Percentiles rank a stretch among this genome's conserved stretches.
These are phyloP conservation scores for Diarsia rubi DNA, from an alignment of 2,888 invertebrate species.

Conservation along the genomic window DNA sequence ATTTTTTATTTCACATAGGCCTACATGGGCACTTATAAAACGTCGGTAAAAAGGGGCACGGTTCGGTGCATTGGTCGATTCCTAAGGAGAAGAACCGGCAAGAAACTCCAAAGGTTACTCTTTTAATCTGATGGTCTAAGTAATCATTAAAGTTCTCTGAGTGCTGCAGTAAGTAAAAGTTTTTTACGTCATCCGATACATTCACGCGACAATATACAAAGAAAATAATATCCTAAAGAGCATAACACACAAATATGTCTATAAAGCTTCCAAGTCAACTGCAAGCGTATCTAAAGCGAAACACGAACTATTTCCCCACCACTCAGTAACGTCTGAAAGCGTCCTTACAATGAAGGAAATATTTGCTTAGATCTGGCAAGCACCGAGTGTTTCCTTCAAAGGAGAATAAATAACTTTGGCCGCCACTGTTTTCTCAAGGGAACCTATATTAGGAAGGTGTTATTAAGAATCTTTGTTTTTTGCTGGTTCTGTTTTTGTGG, in stretches of 20 bases:
- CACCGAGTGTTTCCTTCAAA: constrained; percentile 66
- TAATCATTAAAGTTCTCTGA: too few relatives aligned
- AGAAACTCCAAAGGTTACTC: too few relatives aligned
- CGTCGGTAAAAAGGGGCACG: too few relatives aligned
- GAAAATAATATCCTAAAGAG: constrained; percentile 6
- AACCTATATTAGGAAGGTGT: constrained; percentile 62
- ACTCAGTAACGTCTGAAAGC: constrained; percentile 42
- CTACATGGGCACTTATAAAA: too few relatives aligned
- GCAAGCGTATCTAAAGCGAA: constrained; percentile 18
- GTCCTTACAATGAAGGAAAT: constrained; percentile 64
- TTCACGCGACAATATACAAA: not conserved
- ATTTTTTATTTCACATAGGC: too few relatives aligned
- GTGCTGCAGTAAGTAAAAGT: too few relatives aligned
- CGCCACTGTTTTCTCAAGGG: constrained; percentile 59
- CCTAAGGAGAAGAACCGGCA: too few relatives aligned
- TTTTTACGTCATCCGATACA: not conserved
- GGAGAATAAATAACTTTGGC: constrained; percentile 69
- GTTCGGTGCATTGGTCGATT: too few relatives aligned
- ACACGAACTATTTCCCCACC: constrained; percentile 43
- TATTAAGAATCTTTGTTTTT: constrained; percentile 67
- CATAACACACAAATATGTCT: constrained; percentile 18
- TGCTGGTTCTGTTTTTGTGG: constrained; percentile 54
- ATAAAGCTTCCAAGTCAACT: constrained; percentile 49
- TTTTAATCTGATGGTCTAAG: too few relatives aligned
- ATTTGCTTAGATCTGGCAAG: constrained; percentile 73